Percentiles rank a stretch among this genome's conserved stretches.
phyloP scores from a whole-genome alignment of 2,888 invertebrate species.

The Flexamia atlantica region DNA sequence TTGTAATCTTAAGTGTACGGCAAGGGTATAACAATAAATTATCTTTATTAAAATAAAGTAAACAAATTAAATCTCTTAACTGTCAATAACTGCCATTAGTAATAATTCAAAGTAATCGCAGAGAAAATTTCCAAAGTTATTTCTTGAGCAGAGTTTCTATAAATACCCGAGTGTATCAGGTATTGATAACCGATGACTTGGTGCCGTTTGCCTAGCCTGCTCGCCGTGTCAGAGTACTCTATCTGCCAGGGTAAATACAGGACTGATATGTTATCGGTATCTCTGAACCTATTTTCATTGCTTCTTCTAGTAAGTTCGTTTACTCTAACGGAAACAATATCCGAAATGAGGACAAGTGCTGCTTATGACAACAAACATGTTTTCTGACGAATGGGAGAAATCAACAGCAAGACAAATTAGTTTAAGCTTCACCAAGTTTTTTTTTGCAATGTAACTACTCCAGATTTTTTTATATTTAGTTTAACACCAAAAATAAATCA shows the following conservation, averaged over 20 bases:
- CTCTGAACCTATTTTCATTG: background rate
- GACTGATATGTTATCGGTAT: background rate
- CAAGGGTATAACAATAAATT: background rate
- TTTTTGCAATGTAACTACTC: no score
- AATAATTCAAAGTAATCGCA: background rate
- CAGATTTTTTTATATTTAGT: no score
- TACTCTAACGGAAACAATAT: background rate
- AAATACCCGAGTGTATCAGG: background rate
- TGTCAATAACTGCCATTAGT: background rate
- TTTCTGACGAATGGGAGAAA: no score
- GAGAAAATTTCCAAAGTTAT: background rate
- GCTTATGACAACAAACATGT: no score
- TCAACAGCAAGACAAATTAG: no score
- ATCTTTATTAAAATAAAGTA: background rate
- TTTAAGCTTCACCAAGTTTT: no score
- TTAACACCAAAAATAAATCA: no score
- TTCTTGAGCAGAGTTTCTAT: background rate
- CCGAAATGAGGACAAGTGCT: background rate
- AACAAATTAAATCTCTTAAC: background rate
- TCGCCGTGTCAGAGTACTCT: background rate
- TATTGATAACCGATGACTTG: background rate
- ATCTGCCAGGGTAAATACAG: background rate
- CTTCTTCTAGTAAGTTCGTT: constrained; percentile 4
- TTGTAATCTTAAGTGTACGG: no score
- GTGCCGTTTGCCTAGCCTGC: background rate